These are phyloP conservation scores for Tolmerus cingulatus DNA, from an alignment of 2,888 invertebrate genomes.

Conservation along the genomic window DNA sequence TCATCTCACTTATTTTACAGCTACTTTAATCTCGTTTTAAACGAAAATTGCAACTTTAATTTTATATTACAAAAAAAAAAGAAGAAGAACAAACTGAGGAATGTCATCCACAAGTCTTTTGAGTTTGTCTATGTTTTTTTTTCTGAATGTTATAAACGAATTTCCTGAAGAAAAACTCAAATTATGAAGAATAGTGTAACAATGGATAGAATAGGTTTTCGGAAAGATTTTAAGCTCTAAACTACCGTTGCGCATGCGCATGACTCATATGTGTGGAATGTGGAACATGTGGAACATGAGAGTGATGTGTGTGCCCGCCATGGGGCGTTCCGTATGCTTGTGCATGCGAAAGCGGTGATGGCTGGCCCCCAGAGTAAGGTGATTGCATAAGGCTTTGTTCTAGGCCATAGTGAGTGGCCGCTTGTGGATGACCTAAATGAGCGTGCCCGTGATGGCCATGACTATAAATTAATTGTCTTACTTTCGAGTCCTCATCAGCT, in stretches of 20 bases:
- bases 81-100: background rate
- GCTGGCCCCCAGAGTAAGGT: conserved; percentile 66
- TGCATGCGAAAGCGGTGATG: conserved; percentile 72
- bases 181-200: background rate
- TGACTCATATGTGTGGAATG: conserved; percentile 73
- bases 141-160: background rate
- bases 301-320: conserved; percentile 66
- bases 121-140: background rate
- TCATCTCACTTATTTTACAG: conserved; percentile 12
- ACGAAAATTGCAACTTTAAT: conserved; percentile 15
- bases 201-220: background rate
- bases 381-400: conserved; percentile 80
- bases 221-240: conserved; percentile 44
- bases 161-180: background rate
- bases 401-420: conserved; percentile 70
- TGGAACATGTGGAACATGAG: conserved; percentile 73
- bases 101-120: conserved; percentile 42
- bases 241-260: conserved; percentile 85
- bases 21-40: conserved; percentile 27
- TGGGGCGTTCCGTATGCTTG: conserved; percentile 60
- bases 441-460: conserved; percentile 76
- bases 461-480: conserved; percentile 93
- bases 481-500: conserved; percentile 95
- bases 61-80: conserved; percentile 18
- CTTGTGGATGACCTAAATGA: conserved; percentile 71